These are phyloP conservation scores for Lordiphosa collinella DNA, from an alignment of 1,140 invertebrate species.

Conservation along the genomic window DNA sequence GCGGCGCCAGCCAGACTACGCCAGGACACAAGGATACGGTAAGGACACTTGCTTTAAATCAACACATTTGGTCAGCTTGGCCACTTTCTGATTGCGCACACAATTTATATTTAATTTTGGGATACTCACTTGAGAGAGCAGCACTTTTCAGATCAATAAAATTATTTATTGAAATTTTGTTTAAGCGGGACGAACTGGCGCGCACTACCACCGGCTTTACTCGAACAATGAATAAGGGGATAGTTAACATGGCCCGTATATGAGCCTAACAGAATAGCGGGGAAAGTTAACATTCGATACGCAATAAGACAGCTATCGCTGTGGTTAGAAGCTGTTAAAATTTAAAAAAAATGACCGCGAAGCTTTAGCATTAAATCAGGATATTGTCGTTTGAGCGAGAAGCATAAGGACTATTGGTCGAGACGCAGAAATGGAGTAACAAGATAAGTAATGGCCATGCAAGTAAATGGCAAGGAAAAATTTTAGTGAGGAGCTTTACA, in stretches of 20 bases:
- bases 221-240: neutral
- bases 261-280: too few species aligned
- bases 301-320: too few species aligned
- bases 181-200: constrained; percentile 63
- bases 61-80: neutral
- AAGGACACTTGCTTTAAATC: constrained; percentile 13
- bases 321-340: too few species aligned
- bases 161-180: constrained; percentile 52
- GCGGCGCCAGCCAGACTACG: constrained; percentile 68
- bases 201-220: constrained; percentile 57
- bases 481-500: too few species aligned
- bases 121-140: constrained; percentile 69
- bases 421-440: too few species aligned
- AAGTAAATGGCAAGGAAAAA: too few species aligned
- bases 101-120: neutral
- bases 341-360: too few species aligned
- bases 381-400: too few species aligned
- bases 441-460: too few species aligned
- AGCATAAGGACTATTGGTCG: too few species aligned
- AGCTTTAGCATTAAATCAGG: too few species aligned
- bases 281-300: too few species aligned
- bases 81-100: neutral
- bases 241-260: neutral
- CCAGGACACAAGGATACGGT: constrained; percentile 53
- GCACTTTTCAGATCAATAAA: constrained; percentile 66